phyloP scores from a whole-genome alignment of 2,797 vertebrate species.

The Babyrousa celebensis region DNA sequence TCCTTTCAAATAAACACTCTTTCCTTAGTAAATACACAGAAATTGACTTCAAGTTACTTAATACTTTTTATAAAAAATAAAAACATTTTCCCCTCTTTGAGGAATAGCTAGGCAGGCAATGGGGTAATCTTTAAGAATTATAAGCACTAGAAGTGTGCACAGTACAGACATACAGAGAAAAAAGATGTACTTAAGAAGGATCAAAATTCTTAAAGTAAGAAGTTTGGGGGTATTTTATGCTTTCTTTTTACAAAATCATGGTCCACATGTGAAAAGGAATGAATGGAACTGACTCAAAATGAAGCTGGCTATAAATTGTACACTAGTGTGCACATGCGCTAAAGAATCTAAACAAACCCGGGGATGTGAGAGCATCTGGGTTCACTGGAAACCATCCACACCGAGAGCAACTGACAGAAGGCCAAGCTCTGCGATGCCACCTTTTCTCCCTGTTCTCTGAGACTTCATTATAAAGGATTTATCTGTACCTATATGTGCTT shows the following conservation, averaged over 20 bases:
- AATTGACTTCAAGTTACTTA: slow-evolving; percentile 47
- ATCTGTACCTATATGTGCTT: background rate
- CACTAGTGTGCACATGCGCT: background rate
- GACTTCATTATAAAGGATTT: background rate
- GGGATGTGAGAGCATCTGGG: background rate
- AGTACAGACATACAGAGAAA: background rate
- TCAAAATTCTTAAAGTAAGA: slow-evolving; percentile 35
- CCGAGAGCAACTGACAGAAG: background rate
- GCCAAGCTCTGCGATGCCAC: background rate
- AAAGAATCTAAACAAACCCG: slow-evolving; percentile 10
- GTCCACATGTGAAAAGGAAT: background rate
- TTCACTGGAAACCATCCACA: slow-evolving; percentile 9
- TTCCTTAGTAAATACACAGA: slow-evolving; percentile 20
- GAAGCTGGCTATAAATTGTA: background rate
- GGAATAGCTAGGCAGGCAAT: slow-evolving; percentile 14
- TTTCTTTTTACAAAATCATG: slow-evolving; percentile 46
- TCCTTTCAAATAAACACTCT: background rate
- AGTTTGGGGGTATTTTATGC: slow-evolving; percentile 12
- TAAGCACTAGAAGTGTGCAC: background rate
- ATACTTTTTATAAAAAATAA: background rate
- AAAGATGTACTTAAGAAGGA: slow-evolving; percentile 16
- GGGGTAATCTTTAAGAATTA: background rate
- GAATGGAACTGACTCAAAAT: slow-evolving; percentile 7
- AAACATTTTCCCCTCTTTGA: background rate
- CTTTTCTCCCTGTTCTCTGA: background rate